A percentile compares a stretch with the other conserved stretches of the same genome.
phyloP scores from a whole-genome alignment of 2,888 invertebrate species.

The Busseola fusca region DNA sequence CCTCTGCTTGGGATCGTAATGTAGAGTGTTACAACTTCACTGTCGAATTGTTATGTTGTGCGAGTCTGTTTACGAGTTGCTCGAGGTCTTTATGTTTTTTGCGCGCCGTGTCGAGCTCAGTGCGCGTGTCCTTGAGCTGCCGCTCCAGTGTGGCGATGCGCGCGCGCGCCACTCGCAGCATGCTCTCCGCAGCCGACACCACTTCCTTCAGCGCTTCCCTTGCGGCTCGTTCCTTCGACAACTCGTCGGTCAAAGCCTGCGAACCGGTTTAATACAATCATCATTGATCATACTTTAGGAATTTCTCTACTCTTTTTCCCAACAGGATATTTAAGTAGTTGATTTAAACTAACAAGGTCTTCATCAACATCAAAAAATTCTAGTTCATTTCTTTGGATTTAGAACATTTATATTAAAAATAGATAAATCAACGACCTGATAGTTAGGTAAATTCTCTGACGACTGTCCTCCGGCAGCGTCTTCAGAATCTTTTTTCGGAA shows the following conservation, averaged over 20 bases:
- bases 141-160: slow-evolving; percentile 80
- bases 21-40: slow-evolving; percentile 74
- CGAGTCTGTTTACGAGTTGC: slow-evolving; percentile 80
- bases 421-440: slow-evolving; percentile 65
- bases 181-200: slow-evolving; percentile 80
- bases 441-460: slow-evolving; percentile 50
- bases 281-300: background rate
- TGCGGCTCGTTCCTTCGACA: slow-evolving; percentile 79
- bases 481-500: slow-evolving; percentile 66
- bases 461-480: slow-evolving; percentile 50
- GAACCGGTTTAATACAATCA: slow-evolving; percentile 2
- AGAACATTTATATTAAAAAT: background rate
- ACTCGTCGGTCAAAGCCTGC: slow-evolving; percentile 74
- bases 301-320: background rate
- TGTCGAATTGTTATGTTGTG: slow-evolving; percentile 68
- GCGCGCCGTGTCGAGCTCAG: slow-evolving; percentile 74
- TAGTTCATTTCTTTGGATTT: background rate
- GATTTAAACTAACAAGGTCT: background rate
- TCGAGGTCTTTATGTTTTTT: slow-evolving; percentile 84
- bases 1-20: slow-evolving; percentile 63
- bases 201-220: slow-evolving; percentile 80
- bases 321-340: background rate
- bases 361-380: background rate
- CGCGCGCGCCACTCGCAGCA: slow-evolving; percentile 81
- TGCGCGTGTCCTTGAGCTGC: slow-evolving; percentile 78